These are phyloP conservation scores for Antrozous pallidus DNA, from an alignment of 2,797 vertebrate species.

Conservation along the genomic window DNA sequence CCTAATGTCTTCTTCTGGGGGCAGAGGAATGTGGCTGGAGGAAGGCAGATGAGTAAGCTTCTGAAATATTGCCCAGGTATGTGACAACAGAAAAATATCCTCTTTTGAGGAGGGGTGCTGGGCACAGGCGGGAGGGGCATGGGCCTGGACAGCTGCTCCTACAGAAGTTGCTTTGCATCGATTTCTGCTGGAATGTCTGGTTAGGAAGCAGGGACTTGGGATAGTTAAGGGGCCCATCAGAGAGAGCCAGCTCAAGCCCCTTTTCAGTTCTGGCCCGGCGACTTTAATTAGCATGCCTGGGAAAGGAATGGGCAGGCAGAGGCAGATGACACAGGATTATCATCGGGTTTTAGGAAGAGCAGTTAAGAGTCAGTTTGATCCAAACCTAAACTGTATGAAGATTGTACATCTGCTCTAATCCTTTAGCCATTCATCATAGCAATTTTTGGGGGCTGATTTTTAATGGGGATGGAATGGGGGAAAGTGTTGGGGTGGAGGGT, in stretches of 20 bases:
- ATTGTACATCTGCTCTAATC: neutral
- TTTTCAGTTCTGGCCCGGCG: neutral
- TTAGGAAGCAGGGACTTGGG: neutral
- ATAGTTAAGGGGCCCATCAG: neutral
- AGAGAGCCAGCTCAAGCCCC: neutral
- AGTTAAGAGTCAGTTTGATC: neutral
- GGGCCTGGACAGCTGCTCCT: conserved; percentile 17
- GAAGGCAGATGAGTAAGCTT: conserved; percentile 43
- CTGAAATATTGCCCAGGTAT: conserved; percentile 51
- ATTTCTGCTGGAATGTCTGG: neutral
- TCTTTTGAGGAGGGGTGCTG: neutral
- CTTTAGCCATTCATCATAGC: neutral
- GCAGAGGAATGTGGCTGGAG: neutral
- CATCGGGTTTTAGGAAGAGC: neutral
- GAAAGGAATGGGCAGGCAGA: neutral
- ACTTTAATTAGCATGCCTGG: neutral
- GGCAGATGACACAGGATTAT: neutral
- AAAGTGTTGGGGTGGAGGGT: neutral
- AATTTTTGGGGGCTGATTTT: neutral
- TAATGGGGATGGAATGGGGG: neutral
- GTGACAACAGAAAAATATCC: neutral
- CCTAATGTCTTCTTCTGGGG: conserved; percentile 62
- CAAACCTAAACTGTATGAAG: neutral
- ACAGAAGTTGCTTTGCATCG: neutral
- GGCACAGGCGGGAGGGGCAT: neutral